These are phyloP conservation scores for Trichonephila inaurata DNA, from an alignment of 1,140 invertebrate genomes.

Conservation along the genomic window DNA sequence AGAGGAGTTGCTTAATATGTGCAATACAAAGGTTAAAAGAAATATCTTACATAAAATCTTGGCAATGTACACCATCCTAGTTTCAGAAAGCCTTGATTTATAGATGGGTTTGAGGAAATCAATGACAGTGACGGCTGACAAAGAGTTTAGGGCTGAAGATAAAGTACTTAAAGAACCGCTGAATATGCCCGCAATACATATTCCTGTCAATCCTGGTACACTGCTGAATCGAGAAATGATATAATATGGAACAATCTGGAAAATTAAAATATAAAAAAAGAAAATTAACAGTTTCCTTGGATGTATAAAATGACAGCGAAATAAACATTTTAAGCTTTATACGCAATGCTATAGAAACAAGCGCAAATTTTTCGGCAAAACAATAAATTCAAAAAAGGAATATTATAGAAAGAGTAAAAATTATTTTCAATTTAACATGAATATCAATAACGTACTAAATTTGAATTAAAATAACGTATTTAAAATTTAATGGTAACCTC, in stretches of 20 bases:
- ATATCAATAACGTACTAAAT: no score
- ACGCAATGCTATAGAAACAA: no score
- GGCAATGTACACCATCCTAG: not conserved
- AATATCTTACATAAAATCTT: not conserved
- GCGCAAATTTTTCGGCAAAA: no score
- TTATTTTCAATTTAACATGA: no score
- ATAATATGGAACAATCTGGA: constrained; percentile 30
- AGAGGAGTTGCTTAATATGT: no score
- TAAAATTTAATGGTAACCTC: no score
- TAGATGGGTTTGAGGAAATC: constrained; percentile 18
- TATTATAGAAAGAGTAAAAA: no score
- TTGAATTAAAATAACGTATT: no score
- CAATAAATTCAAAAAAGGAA: no score
- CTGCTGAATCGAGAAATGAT: not conserved
- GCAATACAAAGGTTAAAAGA: no score
- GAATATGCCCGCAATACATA: constrained; percentile 44
- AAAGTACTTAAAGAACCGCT: constrained; percentile 53
- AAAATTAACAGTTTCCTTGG: not conserved
- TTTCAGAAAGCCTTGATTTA: not conserved
- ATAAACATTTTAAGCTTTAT: no score
- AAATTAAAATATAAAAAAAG: not conserved
- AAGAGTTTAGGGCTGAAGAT: constrained; percentile 36
- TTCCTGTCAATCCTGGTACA: constrained; percentile 82
- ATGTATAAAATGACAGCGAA: not conserved
- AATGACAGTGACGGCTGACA: not conserved